Base-by-base conservation (phyloP, 2,888 invertebrate species). In the Saturnia japonica region DNA sequence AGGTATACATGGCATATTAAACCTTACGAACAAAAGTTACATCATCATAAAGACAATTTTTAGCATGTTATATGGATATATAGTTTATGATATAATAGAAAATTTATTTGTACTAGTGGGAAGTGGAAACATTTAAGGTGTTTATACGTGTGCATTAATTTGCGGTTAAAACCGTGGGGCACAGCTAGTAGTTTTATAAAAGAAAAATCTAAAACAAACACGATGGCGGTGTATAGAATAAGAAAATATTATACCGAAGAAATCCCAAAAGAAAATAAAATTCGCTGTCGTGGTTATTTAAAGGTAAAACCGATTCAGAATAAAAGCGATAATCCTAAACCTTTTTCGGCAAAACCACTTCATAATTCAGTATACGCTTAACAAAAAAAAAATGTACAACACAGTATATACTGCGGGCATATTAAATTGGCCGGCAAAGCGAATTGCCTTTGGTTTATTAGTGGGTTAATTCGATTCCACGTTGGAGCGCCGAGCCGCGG, bases 401-500 rank as follows among this genome's bases (percentile, higher is more conserved):
- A 25, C 75, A 70, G 71, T 78, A 79, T 78, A 79, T 76, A 77
- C 78, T 71, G 81, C 78, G 79, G 81, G 78, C 82, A 83, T 85
- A 85, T 85, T 85, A 87, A 87, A 87, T 85, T 84, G 86, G 77
- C 76, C 78, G 77, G 80, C 79, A 80, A 85, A 87, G 81, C 82
- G 87, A 83, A 90, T 89, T 90, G 89, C 87, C 82, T 87, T 85
- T 89, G 89, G 86, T 91, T 91, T 91, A 91, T 91, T 90, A 91
- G 91, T 80, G 84, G 82, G 78, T 85, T 91, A 89, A 91, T 90
- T 91, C 88, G 90, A 91, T 91, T 91, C 88, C 87, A 88, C 85
- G 86, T 25, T 84, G 82, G 78, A 80, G 86, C 85, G 82, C 83
- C 78, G 85, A n/a, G n/a, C n/a, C n/a, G n/a, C n/a, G n/a, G n/a